A percentile compares a stretch with the other conserved stretches of the same genome.
These are phyloP conservation scores for Acleris cristana DNA, from an alignment of 2,888 invertebrate genomes.

Conservation along the genomic window DNA sequence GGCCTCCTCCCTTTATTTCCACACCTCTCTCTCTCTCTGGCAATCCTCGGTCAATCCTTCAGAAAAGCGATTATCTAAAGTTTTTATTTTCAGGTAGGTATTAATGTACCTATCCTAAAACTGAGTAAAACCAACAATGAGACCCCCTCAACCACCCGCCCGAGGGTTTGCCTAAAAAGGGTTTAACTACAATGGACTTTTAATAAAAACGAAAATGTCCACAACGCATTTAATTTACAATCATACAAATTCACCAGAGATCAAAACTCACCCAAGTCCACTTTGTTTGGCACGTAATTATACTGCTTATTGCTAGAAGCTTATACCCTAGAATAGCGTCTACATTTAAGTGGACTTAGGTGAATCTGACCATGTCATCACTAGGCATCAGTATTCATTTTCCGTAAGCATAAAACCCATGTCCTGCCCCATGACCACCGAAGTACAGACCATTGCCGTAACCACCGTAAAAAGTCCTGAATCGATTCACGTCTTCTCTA, in stretches of 20 bases:
- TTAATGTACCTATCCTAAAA: neutral
- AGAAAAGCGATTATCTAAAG: no score
- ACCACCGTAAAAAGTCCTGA: slow-evolving; percentile 69
- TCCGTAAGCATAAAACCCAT: slow-evolving; percentile 72
- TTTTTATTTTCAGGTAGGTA: no score
- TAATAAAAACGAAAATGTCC: slow-evolving; percentile 10
- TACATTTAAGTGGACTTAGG: no score
- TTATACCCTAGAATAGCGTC: no score
- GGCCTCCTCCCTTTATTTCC: no score
- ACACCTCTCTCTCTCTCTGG: no score
- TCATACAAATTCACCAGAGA: slow-evolving; percentile 10
- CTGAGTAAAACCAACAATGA: slow-evolving; percentile 6
- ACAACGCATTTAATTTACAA: slow-evolving; percentile 17
- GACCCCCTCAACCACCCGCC: slow-evolving; percentile 6
- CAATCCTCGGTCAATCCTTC: no score
- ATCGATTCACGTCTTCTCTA: slow-evolving; percentile 57
- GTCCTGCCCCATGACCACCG: slow-evolving; percentile 74
- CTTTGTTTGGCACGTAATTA: no score
- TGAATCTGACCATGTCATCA: no score
- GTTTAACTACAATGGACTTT: slow-evolving; percentile 9
- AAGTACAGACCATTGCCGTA: slow-evolving; percentile 69
- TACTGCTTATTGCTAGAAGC: no score
- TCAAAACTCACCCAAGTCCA: no score
- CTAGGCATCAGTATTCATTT: slow-evolving; percentile 43
- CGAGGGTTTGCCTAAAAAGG: slow-evolving; percentile 8